Conservation (phyloP, 2,113 vertebrate species). For the Mobula birostris region DNA sequence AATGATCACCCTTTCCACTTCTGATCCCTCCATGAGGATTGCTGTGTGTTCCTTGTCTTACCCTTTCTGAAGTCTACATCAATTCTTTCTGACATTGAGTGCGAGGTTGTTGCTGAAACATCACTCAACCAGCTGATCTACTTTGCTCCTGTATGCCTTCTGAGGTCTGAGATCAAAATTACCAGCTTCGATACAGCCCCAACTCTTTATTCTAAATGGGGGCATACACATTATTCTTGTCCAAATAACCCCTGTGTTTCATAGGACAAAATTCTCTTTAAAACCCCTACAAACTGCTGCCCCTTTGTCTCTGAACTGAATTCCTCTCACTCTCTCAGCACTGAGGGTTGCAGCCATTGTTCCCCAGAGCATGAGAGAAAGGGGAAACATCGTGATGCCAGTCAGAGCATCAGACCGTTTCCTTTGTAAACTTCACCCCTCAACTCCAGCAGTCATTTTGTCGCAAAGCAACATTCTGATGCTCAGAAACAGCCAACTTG, state of each 20-base stretch:
- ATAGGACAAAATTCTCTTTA: neutral
- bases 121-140: too few species aligned
- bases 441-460: constrained; percentile 12
- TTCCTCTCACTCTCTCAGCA: neutral
- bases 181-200: neutral
- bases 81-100: too few species aligned
- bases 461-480: neutral
- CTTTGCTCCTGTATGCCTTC: too few species aligned
- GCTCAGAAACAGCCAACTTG: neutral
- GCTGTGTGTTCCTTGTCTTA: too few species aligned
- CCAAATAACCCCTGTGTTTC: neutral
- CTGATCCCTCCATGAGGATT: too few species aligned
- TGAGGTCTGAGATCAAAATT: neutral
- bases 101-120: too few species aligned
- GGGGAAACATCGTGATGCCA: neutral
- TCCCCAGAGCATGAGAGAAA: neutral
- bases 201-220: neutral
- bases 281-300: neutral
- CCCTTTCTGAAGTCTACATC: too few species aligned
- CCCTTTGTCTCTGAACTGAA: neutral
- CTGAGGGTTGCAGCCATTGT: neutral
- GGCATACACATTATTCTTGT: neutral
- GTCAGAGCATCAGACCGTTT: neutral
- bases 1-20: too few species aligned
- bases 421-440: neutral